Evolutionary conservation across 1,140 invertebrate genomes (phyloP).

Genomic region (Oreohelix idahoensis): DNA sequence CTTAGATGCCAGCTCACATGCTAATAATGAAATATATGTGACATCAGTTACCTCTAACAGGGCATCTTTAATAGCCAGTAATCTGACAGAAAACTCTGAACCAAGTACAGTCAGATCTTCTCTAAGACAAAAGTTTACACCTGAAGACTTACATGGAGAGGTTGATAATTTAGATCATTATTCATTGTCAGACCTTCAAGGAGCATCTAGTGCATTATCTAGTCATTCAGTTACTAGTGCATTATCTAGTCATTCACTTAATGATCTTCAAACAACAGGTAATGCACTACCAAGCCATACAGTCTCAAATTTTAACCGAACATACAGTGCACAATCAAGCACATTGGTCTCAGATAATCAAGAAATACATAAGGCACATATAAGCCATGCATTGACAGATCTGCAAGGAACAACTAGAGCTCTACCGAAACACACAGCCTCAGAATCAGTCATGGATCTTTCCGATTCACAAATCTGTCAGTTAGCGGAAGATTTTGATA

Average conservation of each 20-base stretch:
- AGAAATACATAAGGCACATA: background rate
- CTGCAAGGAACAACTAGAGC: background rate
- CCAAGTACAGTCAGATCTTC: too few species aligned
- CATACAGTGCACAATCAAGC: background rate
- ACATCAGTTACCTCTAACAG: too few species aligned
- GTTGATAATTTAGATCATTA: too few species aligned
- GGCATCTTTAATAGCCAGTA: too few species aligned
- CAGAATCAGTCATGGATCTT: background rate
- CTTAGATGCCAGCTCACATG: too few species aligned
- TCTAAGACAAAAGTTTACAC: too few species aligned
- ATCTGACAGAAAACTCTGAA: too few species aligned
- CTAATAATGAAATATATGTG: too few species aligned
- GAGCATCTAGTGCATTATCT: background rate
- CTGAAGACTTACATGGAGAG: too few species aligned
- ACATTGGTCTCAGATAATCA: background rate
- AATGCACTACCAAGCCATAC: background rate
- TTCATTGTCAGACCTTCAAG: background rate
- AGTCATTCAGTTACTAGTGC: too few species aligned
- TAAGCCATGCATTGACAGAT: background rate
- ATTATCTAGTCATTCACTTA: too few species aligned
- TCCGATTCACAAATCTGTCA: slow-evolving; percentile 14
- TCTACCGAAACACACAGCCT: background rate
- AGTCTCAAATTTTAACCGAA: background rate
- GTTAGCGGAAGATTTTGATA: background rate
- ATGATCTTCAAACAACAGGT: too few species aligned